Evolutionary conservation across 2,113 vertebrate species (phyloP).

Genomic region (Felis chaus): DNA sequence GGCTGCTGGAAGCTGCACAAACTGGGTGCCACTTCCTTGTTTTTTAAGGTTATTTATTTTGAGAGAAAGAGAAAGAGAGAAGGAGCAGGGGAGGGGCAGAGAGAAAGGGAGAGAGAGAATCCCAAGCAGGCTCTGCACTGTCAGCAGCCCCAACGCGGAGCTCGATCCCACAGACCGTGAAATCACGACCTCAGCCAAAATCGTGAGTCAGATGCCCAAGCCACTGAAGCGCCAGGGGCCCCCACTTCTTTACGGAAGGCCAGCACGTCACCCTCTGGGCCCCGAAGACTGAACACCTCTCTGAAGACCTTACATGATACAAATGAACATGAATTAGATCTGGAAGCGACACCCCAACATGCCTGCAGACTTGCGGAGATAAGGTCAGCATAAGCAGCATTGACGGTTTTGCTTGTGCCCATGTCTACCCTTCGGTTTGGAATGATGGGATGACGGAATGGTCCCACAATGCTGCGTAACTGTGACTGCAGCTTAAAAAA

Average conservation of each 20-base stretch:
- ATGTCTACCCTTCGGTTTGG: not conserved
- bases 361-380: not conserved
- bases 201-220: too few relatives aligned
- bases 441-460: not conserved
- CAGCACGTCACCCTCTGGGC: not conserved
- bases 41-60: too few relatives aligned
- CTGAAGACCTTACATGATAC: not conserved
- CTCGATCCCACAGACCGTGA: too few relatives aligned
- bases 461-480: not conserved
- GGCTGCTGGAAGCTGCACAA: not conserved
- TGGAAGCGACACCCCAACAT: not conserved
- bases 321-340: slow-evolving; percentile 10
- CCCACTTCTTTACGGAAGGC: not conserved
- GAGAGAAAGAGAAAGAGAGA: too few relatives aligned
- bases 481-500: not conserved
- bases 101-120: too few relatives aligned
- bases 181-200: too few relatives aligned
- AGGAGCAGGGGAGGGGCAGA: too few relatives aligned
- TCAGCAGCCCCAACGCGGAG: too few relatives aligned
- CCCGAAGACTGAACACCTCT: not conserved
- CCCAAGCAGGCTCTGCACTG: too few relatives aligned
- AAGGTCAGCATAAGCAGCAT: not conserved
- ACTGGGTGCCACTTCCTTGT: not conserved
- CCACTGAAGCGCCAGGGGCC: too few relatives aligned
- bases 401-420: not conserved